These are phyloP conservation scores for Meloidogyne exigua DNA, from an alignment of 1,140 invertebrate genomes.

Conservation along the genomic window DNA sequence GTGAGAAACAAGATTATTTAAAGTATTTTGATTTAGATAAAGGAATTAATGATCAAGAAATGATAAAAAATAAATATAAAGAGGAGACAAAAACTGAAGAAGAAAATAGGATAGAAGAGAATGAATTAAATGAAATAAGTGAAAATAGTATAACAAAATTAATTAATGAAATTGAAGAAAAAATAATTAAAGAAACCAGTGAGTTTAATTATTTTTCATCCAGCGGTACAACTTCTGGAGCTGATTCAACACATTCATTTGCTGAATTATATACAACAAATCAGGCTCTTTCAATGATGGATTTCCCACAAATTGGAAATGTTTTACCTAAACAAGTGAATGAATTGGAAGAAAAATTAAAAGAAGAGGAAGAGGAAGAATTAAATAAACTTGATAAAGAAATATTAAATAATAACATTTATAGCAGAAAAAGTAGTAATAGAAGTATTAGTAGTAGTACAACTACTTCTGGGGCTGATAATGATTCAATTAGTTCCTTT, in stretches of 20 bases:
- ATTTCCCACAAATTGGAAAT: not conserved
- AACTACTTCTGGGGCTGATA: not conserved
- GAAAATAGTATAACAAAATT: not conserved
- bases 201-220: not conserved
- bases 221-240: not conserved
- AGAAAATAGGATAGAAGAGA: not conserved
- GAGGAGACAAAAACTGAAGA: not conserved
- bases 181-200: not conserved
- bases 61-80: too few species aligned
- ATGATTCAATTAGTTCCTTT: not conserved
- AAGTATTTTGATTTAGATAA: not conserved
- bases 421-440: too few species aligned
- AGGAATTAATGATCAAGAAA: too few species aligned
- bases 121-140: not conserved
- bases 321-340: not conserved
- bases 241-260: constrained; percentile 2
- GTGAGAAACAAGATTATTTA: not conserved
- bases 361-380: not conserved
- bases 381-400: not conserved
- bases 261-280: constrained; percentile 4
- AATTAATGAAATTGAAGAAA: constrained; percentile 1
- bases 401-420: not conserved
- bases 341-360: not conserved
- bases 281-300: not conserved
- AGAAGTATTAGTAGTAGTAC: not conserved